phyloP scores from a whole-genome alignment of 2,113 vertebrate species.

The Fukomys damarensis region DNA sequence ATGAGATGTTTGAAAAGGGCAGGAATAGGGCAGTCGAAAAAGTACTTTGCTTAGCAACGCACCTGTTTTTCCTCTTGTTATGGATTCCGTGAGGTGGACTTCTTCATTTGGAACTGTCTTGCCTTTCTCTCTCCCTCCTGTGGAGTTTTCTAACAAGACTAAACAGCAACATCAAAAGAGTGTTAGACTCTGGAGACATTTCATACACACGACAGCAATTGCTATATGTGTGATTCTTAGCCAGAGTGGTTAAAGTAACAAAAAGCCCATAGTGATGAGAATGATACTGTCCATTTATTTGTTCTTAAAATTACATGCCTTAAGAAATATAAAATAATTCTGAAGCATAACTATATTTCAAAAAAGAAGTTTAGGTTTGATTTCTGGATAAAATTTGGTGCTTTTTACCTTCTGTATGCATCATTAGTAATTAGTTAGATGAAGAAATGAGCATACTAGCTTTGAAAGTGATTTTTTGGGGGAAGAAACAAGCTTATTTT shows the following conservation, averaged over 20 bases:
- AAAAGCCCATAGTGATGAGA: not conserved
- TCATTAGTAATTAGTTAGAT: not conserved
- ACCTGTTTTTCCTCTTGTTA: conserved; percentile 60
- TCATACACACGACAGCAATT: not conserved
- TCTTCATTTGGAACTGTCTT: not conserved
- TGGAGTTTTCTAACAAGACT: conserved; percentile 1
- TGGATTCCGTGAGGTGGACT: conserved; percentile 41
- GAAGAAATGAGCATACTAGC: not conserved
- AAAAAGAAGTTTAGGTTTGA: not conserved
- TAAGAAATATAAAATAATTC: not conserved
- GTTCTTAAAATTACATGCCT: conserved; percentile 17
- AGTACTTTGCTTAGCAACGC: conserved; percentile 57
- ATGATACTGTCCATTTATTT: not conserved
- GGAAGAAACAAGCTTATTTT: not conserved
- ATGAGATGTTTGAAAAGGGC: conserved; percentile 66
- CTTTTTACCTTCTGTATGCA: not conserved
- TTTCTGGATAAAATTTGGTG: not conserved
- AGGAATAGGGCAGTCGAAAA: conserved; percentile 21
- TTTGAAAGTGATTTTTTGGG: not conserved
- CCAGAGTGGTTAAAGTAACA: not conserved
- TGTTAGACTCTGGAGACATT: not conserved
- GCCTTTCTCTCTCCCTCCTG: not conserved
- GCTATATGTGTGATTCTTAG: not conserved
- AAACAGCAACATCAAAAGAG: conserved; percentile 2
- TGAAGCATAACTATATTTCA: not conserved